Conservation (phyloP, 2,888 invertebrate genomes). For the Erebia ligea region DNA sequence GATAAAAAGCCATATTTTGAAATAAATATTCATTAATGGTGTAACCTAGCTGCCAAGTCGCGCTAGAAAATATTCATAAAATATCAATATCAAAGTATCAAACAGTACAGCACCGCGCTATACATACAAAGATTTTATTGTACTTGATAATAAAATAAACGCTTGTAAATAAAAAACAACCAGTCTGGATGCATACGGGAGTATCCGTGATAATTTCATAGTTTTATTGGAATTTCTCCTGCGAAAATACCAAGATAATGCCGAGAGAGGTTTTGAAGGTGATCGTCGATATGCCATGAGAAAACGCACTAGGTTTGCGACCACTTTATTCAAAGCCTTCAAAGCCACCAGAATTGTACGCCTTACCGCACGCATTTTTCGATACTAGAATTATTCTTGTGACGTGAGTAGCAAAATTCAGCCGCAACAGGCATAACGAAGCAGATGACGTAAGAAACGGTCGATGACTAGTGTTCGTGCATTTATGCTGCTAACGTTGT, state of each 20-base stretch:
- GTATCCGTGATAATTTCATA: constrained; percentile 73
- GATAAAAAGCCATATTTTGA: too few species aligned
- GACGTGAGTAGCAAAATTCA: neutral
- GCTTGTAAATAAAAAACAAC: constrained; percentile 60
- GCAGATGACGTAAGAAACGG: neutral
- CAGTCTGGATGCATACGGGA: constrained; percentile 61
- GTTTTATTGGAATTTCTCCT: constrained; percentile 71
- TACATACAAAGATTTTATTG: constrained; percentile 71
- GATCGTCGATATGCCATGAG: neutral
- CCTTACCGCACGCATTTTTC: neutral
- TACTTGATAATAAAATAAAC: constrained; percentile 69
- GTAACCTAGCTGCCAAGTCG: neutral
- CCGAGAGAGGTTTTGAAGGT: constrained; percentile 53
- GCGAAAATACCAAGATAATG: constrained; percentile 53
- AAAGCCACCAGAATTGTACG: neutral
- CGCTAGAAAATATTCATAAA: neutral
- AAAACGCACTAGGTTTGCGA: neutral
- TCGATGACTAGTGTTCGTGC: neutral
- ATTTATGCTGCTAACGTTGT: neutral
- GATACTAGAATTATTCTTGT: neutral
- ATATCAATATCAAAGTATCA: constrained; percentile 52
- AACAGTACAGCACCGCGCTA: constrained; percentile 44
- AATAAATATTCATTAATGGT: too few species aligned
- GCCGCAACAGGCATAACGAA: neutral
- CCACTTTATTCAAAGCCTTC: too few species aligned